Percentiles rank a stretch among this genome's conserved stretches.
Evolutionary conservation across 2,113 vertebrate genomes (phyloP).

Genomic region (Xiphorhynchus elegans): DNA sequence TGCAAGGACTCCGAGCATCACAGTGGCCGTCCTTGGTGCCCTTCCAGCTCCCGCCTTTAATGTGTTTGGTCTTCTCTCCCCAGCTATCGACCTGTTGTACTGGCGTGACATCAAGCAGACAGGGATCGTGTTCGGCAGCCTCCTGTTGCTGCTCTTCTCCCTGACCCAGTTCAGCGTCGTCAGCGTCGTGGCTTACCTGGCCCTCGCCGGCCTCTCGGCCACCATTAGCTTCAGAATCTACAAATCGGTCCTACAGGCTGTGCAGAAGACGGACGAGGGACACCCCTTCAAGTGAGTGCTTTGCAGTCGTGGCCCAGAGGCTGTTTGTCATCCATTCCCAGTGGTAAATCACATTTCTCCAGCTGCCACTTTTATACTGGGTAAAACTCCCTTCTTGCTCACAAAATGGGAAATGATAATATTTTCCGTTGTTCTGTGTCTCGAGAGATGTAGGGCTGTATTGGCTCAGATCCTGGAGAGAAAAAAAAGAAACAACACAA

Average conservation of each 20-base stretch:
- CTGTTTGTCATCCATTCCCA: not conserved
- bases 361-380: not conserved
- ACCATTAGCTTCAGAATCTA: constrained; percentile 99
- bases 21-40: accelerated
- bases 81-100: constrained; percentile 96
- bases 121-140: constrained; percentile 90
- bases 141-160: constrained; percentile 95
- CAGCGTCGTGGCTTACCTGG: constrained; percentile 95
- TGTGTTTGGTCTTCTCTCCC: not conserved
- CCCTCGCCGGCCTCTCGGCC: constrained; percentile 92
- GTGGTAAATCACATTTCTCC: not conserved
- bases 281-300: constrained; percentile 96
- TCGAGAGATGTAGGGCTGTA: not conserved
- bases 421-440: not conserved
- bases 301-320: not conserved
- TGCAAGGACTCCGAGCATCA: accelerated
- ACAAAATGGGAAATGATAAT: accelerated
- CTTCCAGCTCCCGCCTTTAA: not conserved
- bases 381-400: not conserved
- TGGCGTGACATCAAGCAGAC: constrained; percentile 98
- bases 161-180: constrained; percentile 99
- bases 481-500: not conserved
- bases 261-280: constrained; percentile 98
- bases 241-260: constrained; percentile 97
- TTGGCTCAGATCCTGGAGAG: not conserved